phyloP scores from a whole-genome alignment of 2,797 vertebrate species.

The Chiloscyllium punctatum region DNA sequence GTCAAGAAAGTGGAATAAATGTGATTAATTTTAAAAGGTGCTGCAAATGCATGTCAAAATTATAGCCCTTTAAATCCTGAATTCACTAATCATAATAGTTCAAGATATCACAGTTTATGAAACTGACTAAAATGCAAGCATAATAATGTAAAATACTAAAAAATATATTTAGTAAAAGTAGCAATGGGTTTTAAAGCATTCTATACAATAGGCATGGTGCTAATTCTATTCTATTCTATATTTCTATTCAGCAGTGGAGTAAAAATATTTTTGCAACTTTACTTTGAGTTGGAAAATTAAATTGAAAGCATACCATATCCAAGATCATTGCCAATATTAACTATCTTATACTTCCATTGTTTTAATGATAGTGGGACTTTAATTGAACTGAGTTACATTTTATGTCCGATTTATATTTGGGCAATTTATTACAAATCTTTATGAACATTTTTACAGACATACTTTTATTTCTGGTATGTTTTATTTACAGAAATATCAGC shows the following conservation, averaged over 20 bases:
- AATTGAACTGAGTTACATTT: neutral
- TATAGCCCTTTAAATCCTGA: neutral
- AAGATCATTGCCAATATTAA: neutral
- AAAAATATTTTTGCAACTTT: neutral
- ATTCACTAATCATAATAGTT: neutral
- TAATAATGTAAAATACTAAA: neutral
- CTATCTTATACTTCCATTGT: neutral
- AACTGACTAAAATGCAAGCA: neutral
- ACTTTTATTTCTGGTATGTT: neutral
- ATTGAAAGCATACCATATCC: no score
- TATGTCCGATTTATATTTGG: neutral
- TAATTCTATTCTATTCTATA: neutral
- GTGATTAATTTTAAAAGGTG: neutral
- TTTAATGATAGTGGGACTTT: neutral
- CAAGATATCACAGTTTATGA: neutral
- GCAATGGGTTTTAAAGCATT: neutral
- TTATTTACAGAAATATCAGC: neutral
- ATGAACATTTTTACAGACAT: neutral
- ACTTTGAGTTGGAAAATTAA: neutral
- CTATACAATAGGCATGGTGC: neutral
- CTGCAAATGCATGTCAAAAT: neutral
- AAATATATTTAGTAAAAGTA: neutral
- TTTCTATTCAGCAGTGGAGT: neutral
- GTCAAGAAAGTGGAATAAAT: neutral
- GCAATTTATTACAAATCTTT: neutral